Evolutionary conservation across 2,797 vertebrate species (phyloP), one percentile per base, ranked within the genome.

Genomic region (Halcyon chelicuti): DNA sequence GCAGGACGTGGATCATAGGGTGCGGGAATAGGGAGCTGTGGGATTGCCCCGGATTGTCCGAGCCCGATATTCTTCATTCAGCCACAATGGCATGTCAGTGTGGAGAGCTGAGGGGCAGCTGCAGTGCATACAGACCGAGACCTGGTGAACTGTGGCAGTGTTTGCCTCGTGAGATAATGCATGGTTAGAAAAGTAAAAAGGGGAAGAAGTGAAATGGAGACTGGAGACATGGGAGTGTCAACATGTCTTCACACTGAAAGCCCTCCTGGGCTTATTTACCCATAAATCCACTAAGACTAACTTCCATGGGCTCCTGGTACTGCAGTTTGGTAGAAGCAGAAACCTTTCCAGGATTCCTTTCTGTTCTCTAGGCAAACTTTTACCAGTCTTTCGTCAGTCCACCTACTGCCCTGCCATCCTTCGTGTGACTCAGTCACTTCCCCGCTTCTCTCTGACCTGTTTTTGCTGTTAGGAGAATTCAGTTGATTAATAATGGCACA

Each of bases 31-130:
- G 42, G 54, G 52, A 58, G 68, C 84, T 47, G 42, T 51, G 55
- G 74, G 25, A 4, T 40, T 67, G 47, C 65, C 46, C 44, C 13
- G 25, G 23, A 4, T 22, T 63, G 21, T 16, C 26, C 28, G 52
- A 73, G 37, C 19, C 44, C 21, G 8, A 3, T 51, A 33, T 47
- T 61, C 20, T 46, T 63, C 21, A 1, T 33, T 54, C 60, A 72
- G 31, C 37, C 76, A 7, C 31, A 15, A 6, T 4, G 54, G 20
- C 0, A 0, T 9, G 31, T 40, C 49, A 9, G 31, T 7, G 37
- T 16, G 52, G 61, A 55, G 55, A 46, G 46, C 1, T 28, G 23
- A 42, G 66, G n/a, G 39, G 21, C 1, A 3, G 33, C 66, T 63
- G 60, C 46, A 44, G 44, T 3, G 40, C 46, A 20, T 44, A 28